Evolutionary conservation across 2,888 invertebrate species (phyloP).

Genomic region (Mongoloraphidia duomilia): DNA sequence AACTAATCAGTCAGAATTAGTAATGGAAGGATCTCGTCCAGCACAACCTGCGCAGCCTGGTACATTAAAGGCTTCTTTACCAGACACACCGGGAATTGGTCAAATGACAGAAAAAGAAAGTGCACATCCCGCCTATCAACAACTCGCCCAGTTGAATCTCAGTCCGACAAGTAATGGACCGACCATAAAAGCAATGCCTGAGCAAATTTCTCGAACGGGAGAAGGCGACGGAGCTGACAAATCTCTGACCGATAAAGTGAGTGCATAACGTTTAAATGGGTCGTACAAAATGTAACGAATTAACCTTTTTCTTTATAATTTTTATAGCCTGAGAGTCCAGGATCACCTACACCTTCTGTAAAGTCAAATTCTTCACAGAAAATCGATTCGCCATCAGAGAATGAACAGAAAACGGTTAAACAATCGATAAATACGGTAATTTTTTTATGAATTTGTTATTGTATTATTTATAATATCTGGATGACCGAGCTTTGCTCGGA

Average conservation of each 20-base stretch:
- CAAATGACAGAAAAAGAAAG: slow-evolving; percentile 92
- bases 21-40: slow-evolving; percentile 71
- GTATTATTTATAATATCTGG: not conserved
- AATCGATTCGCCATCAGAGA: slow-evolving; percentile 3
- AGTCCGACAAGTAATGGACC: slow-evolving; percentile 19
- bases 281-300: not conserved
- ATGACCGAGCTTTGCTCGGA: too few relatives aligned
- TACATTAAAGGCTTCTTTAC: slow-evolving; percentile 75
- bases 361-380: slow-evolving; percentile 4
- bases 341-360: slow-evolving; percentile 7
- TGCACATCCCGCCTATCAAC: slow-evolving; percentile 53
- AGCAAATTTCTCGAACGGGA: slow-evolving; percentile 12
- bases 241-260: too few relatives aligned
- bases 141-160: slow-evolving; percentile 20
- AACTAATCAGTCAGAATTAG: slow-evolving; percentile 31
- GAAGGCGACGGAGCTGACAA: not conserved
- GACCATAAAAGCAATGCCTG: slow-evolving; percentile 16
- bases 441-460: not conserved
- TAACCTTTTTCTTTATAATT: not conserved
- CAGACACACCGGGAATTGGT: slow-evolving; percentile 79
- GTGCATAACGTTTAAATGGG: too few relatives aligned
- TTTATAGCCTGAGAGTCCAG: slow-evolving; percentile 5
- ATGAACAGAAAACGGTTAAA: slow-evolving; percentile 13
- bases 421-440: slow-evolving; percentile 25
- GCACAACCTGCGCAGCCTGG: slow-evolving; percentile 84